Conservation (phyloP, 2,113 vertebrate species). For the Romanogobio albipinnatus region DNA sequence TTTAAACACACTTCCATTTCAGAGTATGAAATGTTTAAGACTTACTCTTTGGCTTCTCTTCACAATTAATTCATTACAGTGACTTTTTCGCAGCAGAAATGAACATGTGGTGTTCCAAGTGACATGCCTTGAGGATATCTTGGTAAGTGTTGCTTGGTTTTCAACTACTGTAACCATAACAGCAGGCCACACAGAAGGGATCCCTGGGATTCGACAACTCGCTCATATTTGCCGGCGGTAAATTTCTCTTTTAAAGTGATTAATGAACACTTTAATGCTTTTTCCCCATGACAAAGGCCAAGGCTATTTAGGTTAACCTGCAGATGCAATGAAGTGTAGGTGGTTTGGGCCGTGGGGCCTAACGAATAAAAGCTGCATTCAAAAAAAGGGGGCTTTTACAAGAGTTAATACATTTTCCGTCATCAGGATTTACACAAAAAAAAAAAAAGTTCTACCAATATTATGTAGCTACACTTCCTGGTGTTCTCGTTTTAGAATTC, state of each 20-base stretch:
- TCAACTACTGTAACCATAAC: constrained; percentile 37
- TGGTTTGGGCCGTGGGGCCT: background rate
- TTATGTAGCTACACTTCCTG: background rate
- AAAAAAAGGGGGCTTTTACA: background rate
- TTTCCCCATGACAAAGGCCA: constrained; percentile 1
- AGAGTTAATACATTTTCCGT: background rate
- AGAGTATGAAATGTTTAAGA: background rate
- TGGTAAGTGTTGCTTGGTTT: constrained; percentile 28
- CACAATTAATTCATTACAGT: background rate
- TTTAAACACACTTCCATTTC: background rate
- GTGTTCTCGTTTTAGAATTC: background rate
- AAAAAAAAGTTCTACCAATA: background rate
- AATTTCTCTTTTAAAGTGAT: background rate
- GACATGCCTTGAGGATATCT: constrained; percentile 24
- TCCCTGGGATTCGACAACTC: background rate
- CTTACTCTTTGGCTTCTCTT: background rate
- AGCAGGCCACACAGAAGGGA: constrained; percentile 25
- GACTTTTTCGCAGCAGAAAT: background rate
- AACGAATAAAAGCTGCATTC: background rate
- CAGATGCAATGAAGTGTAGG: constrained; percentile 10
- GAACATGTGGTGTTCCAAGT: background rate
- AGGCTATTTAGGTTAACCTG: constrained; percentile 31
- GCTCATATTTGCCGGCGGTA: background rate
- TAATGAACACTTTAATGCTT: constrained; percentile 33
- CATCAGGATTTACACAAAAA: background rate